Percentiles rank a stretch among this genome's conserved stretches.
Conservation (phyloP, 2,797 vertebrate species). For the Rhinogobio ventralis region DNA sequence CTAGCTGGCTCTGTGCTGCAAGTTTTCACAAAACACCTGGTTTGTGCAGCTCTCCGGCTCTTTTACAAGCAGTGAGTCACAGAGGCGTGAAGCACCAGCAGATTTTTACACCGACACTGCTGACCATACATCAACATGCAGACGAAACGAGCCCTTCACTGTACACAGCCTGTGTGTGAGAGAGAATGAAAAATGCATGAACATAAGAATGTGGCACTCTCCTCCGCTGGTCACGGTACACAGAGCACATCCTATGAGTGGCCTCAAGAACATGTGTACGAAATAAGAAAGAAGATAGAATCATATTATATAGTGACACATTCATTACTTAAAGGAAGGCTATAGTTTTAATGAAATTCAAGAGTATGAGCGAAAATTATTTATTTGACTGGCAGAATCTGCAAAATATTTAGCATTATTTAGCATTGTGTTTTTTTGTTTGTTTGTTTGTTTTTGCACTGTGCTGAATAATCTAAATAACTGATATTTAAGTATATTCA, state of each 20-base stretch:
- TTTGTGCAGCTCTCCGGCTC: slow-evolving; percentile 64
- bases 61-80: slow-evolving; percentile 68
- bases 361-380: neutral
- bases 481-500: neutral
- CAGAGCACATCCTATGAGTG: slow-evolving; percentile 12
- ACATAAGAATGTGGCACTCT: neutral
- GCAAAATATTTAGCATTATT: neutral
- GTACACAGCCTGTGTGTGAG: neutral
- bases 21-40: slow-evolving; percentile 52
- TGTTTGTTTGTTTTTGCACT: neutral
- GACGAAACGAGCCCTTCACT: slow-evolving; percentile 62
- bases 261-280: slow-evolving; percentile 25
- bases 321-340: slow-evolving; percentile 36
- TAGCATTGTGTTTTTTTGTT: neutral
- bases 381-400: neutral
- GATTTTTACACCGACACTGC: slow-evolving; percentile 53
- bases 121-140: slow-evolving; percentile 47
- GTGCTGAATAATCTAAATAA: neutral
- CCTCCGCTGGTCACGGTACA: slow-evolving; percentile 27
- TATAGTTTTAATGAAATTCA: slow-evolving; percentile 21
- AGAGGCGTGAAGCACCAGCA: slow-evolving; percentile 64
- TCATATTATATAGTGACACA: slow-evolving; percentile 33
- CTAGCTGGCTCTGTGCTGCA: neutral
- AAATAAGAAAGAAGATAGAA: slow-evolving; percentile 31
- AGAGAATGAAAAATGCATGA: slow-evolving; percentile 34